These are phyloP conservation scores for Budorcas taxicolor DNA, from an alignment of 2,113 vertebrate species.

Conservation along the genomic window DNA sequence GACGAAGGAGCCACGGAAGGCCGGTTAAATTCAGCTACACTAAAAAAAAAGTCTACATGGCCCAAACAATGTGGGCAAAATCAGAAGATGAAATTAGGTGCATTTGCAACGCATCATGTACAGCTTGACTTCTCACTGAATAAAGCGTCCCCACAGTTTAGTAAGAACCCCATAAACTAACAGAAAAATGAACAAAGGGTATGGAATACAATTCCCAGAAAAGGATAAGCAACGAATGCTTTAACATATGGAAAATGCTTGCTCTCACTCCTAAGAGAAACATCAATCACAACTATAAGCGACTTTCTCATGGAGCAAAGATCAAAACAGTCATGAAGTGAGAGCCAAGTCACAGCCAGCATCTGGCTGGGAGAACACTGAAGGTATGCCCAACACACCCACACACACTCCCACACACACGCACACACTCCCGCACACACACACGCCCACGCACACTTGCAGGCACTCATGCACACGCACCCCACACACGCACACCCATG, in stretches of 20 bases:
- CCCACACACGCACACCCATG: background rate
- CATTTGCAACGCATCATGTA: fast-evolving
- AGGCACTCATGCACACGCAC: background rate
- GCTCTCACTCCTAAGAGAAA: background rate
- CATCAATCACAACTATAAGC: fast-evolving
- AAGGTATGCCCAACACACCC: fast-evolving
- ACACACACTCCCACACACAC: background rate
- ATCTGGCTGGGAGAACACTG: background rate
- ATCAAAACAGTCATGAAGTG: too few relatives aligned
- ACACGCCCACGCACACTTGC: background rate
- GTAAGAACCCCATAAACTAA: background rate
- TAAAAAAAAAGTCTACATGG: background rate
- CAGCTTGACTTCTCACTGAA: background rate
- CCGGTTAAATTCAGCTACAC: background rate
- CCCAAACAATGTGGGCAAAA: background rate
- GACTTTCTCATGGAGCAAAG: background rate
- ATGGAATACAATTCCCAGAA: background rate
- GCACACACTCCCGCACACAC: fast-evolving
- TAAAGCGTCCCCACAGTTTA: background rate
- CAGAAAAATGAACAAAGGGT: background rate
- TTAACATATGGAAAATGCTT: background rate
- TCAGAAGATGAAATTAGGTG: background rate
- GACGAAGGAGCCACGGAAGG: background rate
- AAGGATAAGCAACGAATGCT: background rate
- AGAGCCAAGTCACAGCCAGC: background rate